Conservation (phyloP, 2,113 vertebrate genomes). For the Lepus timidus region DNA sequence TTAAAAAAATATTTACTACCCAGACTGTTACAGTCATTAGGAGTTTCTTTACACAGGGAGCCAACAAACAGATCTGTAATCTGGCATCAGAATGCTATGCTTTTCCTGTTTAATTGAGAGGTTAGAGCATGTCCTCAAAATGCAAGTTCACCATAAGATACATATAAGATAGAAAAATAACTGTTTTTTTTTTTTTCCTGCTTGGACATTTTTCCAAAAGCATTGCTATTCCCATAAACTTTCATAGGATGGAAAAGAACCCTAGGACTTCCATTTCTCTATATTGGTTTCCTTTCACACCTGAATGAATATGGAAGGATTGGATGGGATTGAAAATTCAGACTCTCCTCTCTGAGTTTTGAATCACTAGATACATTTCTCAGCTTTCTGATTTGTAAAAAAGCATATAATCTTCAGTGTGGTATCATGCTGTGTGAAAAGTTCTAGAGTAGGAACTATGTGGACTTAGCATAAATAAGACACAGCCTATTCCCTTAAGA, state of each 20-base stretch:
- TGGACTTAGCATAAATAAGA: neutral
- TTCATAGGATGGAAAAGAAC: neutral
- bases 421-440: neutral
- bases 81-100: neutral
- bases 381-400: slow-evolving; percentile 38
- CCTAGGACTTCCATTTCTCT: neutral
- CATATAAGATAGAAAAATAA: neutral
- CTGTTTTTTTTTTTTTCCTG: neutral
- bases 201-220: neutral
- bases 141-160: neutral
- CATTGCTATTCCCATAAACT: neutral
- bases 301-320: neutral
- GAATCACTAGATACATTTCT: neutral
- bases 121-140: neutral
- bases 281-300: neutral
- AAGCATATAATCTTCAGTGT: neutral
- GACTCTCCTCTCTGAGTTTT: neutral
- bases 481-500: neutral
- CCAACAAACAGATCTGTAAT: slow-evolving; percentile 49
- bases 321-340: neutral
- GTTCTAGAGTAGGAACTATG: neutral
- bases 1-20: neutral
- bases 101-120: slow-evolving; percentile 32
- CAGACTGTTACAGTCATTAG: neutral
- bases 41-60: slow-evolving; percentile 22